Conservation (phyloP, 2,113 vertebrate species). For the Heterocephalus glaber region DNA sequence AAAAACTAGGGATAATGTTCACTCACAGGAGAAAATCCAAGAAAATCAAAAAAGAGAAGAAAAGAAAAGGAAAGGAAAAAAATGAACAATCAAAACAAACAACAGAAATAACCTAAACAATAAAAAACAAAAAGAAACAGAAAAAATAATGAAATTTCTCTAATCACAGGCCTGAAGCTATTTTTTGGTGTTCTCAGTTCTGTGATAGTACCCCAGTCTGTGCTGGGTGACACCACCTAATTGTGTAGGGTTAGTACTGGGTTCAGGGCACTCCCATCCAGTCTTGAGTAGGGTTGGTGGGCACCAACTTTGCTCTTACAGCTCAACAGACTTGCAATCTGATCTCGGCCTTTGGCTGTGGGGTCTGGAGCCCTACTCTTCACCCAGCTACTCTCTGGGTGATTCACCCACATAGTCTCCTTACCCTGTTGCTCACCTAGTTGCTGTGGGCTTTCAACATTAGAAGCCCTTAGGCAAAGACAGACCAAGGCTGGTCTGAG, state of each 20-base stretch:
- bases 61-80: not conserved
- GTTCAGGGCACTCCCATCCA: not conserved
- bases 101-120: not conserved
- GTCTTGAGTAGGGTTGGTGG: not conserved
- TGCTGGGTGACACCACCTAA: not conserved
- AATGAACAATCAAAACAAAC: not conserved
- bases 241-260: not conserved
- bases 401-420: rapidly evolving
- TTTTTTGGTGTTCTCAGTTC: not conserved
- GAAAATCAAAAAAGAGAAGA: not conserved
- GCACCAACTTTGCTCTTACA: not conserved
- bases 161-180: not conserved
- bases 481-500: not conserved
- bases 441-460: too few species aligned
- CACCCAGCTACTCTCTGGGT: not conserved
- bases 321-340: not conserved
- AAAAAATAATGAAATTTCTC: not conserved
- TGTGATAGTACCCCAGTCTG: not conserved
- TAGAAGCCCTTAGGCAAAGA: not conserved
- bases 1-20: not conserved
- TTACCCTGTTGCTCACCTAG: not conserved
- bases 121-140: not conserved
- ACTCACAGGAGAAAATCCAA: not conserved
- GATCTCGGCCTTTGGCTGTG: not conserved
- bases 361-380: not conserved